Percentiles rank a stretch among this genome's conserved stretches.
Conservation (phyloP, 2,113 vertebrate species). For the Ochotona curzoniae region DNA sequence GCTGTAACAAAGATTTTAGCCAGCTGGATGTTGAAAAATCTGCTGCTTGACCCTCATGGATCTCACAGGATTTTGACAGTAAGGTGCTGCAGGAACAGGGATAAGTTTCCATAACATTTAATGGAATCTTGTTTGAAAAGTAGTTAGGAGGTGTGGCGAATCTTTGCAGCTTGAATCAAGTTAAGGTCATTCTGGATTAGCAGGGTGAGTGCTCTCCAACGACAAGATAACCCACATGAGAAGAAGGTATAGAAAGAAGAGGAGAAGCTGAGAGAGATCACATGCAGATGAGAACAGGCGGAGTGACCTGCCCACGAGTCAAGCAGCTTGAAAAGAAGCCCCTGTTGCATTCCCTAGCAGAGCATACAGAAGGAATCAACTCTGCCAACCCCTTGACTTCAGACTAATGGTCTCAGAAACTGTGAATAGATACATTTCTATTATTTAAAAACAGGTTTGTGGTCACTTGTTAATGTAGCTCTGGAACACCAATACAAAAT, state of each 20-base stretch:
- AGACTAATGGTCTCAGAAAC: background rate
- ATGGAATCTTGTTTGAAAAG: background rate
- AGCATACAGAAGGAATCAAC: background rate
- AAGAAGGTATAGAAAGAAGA: background rate
- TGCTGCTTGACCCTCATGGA: background rate
- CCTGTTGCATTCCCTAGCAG: background rate
- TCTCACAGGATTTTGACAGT: background rate
- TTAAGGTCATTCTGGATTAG: background rate
- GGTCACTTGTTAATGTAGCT: background rate
- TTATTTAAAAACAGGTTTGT: background rate
- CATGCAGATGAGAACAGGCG: background rate
- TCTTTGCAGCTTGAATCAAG: background rate
- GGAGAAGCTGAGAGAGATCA: background rate
- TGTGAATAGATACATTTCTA: background rate
- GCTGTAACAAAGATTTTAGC: background rate
- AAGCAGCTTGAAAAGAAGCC: background rate
- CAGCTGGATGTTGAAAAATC: background rate
- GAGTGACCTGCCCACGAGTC: background rate
- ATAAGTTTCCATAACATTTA: background rate
- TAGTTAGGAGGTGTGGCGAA: too few species aligned
- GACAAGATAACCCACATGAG: background rate
- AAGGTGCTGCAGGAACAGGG: background rate
- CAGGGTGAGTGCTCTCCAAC: background rate
- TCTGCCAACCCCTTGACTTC: background rate
- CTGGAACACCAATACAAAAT: background rate